Conservation (phyloP, 2,797 vertebrate genomes). For the Sebastes flavidus region DNA sequence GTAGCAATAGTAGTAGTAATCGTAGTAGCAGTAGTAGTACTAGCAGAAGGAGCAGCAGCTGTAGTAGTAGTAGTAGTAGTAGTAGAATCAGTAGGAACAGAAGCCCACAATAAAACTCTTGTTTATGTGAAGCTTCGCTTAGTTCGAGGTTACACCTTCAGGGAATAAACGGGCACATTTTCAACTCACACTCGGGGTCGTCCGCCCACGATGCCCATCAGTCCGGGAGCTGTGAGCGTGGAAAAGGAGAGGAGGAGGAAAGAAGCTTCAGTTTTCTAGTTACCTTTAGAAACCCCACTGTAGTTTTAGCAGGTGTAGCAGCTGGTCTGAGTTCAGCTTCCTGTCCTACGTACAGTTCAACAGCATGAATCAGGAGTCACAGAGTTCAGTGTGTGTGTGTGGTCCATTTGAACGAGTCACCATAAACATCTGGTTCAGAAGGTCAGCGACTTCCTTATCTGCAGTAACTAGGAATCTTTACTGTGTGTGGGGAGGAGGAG, state of each 20-base stretch:
- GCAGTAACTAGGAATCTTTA: neutral
- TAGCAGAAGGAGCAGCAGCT: too few species aligned
- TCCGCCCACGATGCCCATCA: conserved; percentile 85
- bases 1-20: too few species aligned
- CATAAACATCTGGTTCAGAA: conserved; percentile 10
- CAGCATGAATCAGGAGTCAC: neutral
- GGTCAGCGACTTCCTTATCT: conserved; percentile 32
- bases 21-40: too few species aligned
- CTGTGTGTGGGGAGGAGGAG: neutral
- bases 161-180: neutral
- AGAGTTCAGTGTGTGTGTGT: conserved; percentile 29
- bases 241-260: neutral
- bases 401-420: neutral
- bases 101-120: neutral
- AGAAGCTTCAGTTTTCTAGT: too few species aligned
- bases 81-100: too few species aligned
- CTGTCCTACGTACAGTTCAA: neutral
- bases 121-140: neutral
- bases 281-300: fast-evolving
- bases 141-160: neutral
- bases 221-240: conserved; percentile 81
- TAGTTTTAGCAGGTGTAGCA: neutral
- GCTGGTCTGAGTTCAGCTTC: neutral
- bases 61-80: too few species aligned
- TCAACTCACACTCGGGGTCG: conserved; percentile 85